Percentiles rank a stretch among this genome's conserved stretches.
Evolutionary conservation across 2,888 invertebrate species (phyloP).

Genomic region (Nephrotoma appendiculata): DNA sequence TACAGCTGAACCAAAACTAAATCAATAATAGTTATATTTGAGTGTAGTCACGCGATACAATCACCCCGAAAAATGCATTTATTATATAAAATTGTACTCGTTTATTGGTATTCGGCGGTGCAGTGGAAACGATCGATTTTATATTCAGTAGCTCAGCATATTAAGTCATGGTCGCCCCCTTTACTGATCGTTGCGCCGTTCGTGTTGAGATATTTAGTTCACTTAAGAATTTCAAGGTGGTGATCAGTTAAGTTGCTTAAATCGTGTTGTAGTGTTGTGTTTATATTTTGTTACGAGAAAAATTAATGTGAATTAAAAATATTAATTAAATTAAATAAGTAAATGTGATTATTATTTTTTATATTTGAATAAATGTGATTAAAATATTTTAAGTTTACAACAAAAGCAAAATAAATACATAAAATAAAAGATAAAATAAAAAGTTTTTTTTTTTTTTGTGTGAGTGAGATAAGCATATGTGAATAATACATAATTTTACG

Average conservation of each 20-base stretch:
- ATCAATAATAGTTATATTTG: not conserved
- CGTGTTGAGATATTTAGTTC: not conserved
- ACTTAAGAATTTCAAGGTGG: constrained; percentile 6
- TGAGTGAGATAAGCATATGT: not conserved
- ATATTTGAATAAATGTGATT: not conserved
- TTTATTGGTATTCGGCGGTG: not conserved
- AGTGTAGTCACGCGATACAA: not conserved
- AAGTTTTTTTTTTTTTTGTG: not conserved
- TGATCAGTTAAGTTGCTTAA: constrained; percentile 2
- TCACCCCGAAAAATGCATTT: not conserved
- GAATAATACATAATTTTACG: not conserved
- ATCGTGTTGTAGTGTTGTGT: not conserved
- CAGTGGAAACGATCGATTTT: not conserved
- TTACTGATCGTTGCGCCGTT: not conserved
- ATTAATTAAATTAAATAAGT: not conserved
- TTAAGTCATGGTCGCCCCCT: not conserved
- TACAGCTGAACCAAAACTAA: not conserved
- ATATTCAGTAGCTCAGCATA: not conserved
- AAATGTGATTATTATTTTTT: not conserved
- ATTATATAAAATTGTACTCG: not conserved
- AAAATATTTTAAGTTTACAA: not conserved
- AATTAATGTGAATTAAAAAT: not conserved
- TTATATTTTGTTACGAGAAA: not conserved
- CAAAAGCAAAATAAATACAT: not conserved
- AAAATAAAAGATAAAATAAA: not conserved